Evolutionary conservation across 2,888 invertebrate genomes (phyloP).

Genomic region (Leptopilina drosophilae): DNA sequence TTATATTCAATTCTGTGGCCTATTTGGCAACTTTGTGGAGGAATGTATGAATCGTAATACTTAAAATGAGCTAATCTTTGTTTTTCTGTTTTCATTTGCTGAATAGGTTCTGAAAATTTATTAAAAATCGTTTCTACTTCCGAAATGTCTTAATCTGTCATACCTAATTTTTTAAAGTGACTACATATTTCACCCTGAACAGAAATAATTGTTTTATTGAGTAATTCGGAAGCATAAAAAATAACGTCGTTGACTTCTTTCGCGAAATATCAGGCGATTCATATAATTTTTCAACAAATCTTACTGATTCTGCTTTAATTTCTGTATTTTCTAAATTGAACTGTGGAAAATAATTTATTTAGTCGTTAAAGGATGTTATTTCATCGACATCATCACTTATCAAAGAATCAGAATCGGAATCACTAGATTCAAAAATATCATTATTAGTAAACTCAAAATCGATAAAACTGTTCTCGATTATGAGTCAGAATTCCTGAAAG

Average conservation of each 20-base stretch:
- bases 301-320: neutral
- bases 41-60: neutral
- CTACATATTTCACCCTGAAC: neutral
- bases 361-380: neutral
- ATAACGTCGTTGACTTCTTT: too few species aligned
- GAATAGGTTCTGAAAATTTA: neutral
- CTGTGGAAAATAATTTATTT: neutral
- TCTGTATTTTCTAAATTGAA: too few species aligned
- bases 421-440: slow-evolving; percentile 26
- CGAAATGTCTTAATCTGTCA: neutral
- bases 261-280: neutral
- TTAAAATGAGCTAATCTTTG: neutral
- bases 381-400: slow-evolving; percentile 19
- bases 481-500: too few species aligned
- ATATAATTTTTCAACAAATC: neutral
- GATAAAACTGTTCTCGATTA: neutral
- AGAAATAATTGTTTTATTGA: too few species aligned
- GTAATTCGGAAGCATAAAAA: too few species aligned
- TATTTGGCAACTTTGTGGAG: slow-evolving; percentile 36
- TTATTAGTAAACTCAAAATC: slow-evolving; percentile 14
- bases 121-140: slow-evolving; percentile 49
- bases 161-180: slow-evolving; percentile 5
- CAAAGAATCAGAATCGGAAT: slow-evolving; percentile 20
- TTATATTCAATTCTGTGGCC: slow-evolving; percentile 38
- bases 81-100: neutral